Conservation (phyloP, 1,140 invertebrate species). For the Bombus waltoni region DNA sequence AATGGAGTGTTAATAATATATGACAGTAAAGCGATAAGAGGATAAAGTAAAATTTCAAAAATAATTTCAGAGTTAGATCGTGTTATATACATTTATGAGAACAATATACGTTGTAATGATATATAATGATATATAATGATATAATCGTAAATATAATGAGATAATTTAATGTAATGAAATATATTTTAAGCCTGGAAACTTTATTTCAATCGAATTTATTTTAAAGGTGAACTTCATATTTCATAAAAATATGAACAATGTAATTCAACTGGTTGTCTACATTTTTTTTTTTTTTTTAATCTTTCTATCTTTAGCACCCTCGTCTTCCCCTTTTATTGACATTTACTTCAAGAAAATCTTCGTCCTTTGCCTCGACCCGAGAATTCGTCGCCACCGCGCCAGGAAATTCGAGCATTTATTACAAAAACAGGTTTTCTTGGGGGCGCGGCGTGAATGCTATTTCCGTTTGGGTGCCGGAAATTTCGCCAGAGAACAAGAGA, state of each 20-base stretch:
- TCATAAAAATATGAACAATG: neutral
- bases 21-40: neutral
- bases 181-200: neutral
- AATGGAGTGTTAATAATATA: neutral
- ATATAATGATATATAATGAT: no score
- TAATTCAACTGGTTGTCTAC: neutral
- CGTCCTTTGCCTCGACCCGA: no score
- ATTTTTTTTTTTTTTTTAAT: neutral
- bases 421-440: neutral
- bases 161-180: neutral
- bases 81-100: neutral
- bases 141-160: no score
- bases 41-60: neutral
- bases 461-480: slow-evolving; percentile 4
- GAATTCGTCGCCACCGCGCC: neutral
- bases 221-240: neutral
- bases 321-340: neutral
- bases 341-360: neutral
- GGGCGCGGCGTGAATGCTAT: neutral
- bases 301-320: neutral
- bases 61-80: neutral
- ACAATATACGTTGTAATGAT: no score
- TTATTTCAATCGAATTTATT: neutral
- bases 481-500: neutral
- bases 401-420: slow-evolving; percentile 31